A percentile compares a stretch with the other conserved stretches of the same genome.
These are phyloP conservation scores for Ellobium chinense DNA, from an alignment of 2,888 invertebrate species.

Conservation along the genomic window DNA sequence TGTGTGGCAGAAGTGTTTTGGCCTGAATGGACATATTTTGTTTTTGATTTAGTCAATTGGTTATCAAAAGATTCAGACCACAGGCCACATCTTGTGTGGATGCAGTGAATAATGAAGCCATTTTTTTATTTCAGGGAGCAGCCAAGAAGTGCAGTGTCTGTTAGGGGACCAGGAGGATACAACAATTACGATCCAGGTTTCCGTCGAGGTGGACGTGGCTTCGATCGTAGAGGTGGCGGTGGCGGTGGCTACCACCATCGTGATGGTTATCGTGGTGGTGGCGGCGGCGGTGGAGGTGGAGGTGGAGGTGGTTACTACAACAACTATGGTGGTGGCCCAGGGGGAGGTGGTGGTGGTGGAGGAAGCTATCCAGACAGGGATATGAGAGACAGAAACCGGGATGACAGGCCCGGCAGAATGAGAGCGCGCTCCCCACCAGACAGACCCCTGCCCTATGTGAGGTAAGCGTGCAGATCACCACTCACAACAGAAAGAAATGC, in stretches of 20 bases:
- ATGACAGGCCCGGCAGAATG: constrained; percentile 14
- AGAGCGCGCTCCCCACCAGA: constrained; percentile 36
- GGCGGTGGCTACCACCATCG: neutral
- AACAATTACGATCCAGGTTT: constrained; percentile 35
- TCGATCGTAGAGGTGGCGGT: constrained; percentile 25
- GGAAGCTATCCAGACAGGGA: constrained; percentile 14
- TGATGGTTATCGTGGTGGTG: neutral
- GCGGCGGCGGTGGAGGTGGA: constrained; percentile 1
- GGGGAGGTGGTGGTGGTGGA: constrained; percentile 2
- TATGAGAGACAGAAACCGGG: neutral
- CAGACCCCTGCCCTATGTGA: constrained; percentile 43
- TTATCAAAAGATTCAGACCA: no score
- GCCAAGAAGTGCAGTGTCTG: constrained; percentile 60
- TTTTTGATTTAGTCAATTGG: no score
- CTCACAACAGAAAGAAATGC: no score
- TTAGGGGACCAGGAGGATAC: constrained; percentile 37
- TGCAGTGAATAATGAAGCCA: no score
- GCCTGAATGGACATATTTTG: no score
- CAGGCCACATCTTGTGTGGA: no score
- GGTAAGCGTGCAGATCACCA: no score
- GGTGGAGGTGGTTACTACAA: constrained; percentile 26
- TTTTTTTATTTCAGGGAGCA: constrained; percentile 54
- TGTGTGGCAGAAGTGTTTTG: no score
- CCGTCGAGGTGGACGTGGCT: constrained; percentile 12
- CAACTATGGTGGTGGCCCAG: neutral